Base-by-base conservation (phyloP, 2,888 invertebrate species). In the Scelioninae gen. 2 region DNA sequence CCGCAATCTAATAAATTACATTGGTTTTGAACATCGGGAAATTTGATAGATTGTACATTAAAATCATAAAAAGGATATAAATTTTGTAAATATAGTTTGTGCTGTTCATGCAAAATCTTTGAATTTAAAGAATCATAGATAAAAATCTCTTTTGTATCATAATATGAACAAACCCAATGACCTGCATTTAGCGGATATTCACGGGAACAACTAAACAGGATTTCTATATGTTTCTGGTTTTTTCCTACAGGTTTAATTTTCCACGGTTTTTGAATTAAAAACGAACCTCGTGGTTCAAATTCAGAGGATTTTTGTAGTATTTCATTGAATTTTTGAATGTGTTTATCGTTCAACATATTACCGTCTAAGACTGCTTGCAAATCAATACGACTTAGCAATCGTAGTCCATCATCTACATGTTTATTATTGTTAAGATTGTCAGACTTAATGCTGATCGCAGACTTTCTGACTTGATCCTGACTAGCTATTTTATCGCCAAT, bases 111-210 rank as follows among this genome's bases (percentile, higher is more conserved):
- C 16, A 63, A 45, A 63, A 52, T 63, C 35, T 43, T 2, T 7
- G 63, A 63, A 63, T 63, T 25, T 33, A 43, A 15, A 63, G n/a
- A n/a, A n/a, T n/a, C n/a, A n/a, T n/a, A n/a, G n/a, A n/a, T n/a
- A n/a, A n/a, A n/a, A n/a, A n/a, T 25, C 19, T 41, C 9, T 10
- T 43, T 50, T 22, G 28, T 35, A 43, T 63, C 43, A 35, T 52
- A 63, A 43, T 33, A 63, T 33, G 6, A 10, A 28, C 63, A 63
- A 19, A 63, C 52, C 63, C 63, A 63, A 16, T 63, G 52, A 43
- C 43, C 31, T 13, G 9, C 18, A 10, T 16, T 6, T 10, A 25
- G n/a, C 4, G 37, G 15, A 15, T 37, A 15, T 15, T 37, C 9
- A 37, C 37, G 15, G 9, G 13, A 15, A 37, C 6, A 37, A 50